Conservation (phyloP, 2,888 invertebrate genomes). For the Acronicta psi region DNA sequence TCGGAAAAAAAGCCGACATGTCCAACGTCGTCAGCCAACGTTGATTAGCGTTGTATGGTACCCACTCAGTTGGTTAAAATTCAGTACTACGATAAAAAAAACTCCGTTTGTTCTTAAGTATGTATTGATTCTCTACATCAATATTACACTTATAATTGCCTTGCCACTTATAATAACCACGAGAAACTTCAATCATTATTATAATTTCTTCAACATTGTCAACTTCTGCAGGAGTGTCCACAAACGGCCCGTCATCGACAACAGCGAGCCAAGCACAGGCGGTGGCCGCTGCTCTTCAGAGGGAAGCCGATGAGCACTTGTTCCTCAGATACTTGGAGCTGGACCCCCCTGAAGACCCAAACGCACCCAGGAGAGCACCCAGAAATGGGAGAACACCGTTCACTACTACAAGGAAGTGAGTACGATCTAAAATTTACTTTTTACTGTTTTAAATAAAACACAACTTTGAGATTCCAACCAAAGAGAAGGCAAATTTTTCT, state of each 20-base stretch:
- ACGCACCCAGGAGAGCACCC: conserved; percentile 86
- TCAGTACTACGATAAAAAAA: too few relatives aligned
- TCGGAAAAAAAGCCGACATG: too few relatives aligned
- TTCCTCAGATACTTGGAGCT: conserved; percentile 94
- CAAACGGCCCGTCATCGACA: conserved; percentile 80
- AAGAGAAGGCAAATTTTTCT: too few relatives aligned
- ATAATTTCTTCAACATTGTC: not conserved
- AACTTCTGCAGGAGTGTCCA: conserved; percentile 69
- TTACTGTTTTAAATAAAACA: not conserved
- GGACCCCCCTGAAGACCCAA: conserved; percentile 92
- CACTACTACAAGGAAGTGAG: conserved; percentile 92
- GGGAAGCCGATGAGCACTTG: conserved; percentile 92
- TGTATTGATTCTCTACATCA: too few relatives aligned
- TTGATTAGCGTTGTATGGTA: too few relatives aligned
- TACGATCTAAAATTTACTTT: conserved; percentile 27
- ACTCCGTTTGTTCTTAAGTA: too few relatives aligned
- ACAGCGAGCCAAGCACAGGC: conserved; percentile 85
- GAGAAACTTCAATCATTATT: too few relatives aligned
- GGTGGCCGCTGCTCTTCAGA: conserved; percentile 88
- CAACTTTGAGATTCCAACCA: too few relatives aligned
- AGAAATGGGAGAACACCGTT: conserved; percentile 94
- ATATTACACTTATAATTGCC: too few relatives aligned
- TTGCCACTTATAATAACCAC: too few relatives aligned
- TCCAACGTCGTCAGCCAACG: too few relatives aligned
- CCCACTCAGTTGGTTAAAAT: too few relatives aligned